Base-by-base conservation (phyloP, 2,888 invertebrate genomes). In the Lymantria dispar region DNA sequence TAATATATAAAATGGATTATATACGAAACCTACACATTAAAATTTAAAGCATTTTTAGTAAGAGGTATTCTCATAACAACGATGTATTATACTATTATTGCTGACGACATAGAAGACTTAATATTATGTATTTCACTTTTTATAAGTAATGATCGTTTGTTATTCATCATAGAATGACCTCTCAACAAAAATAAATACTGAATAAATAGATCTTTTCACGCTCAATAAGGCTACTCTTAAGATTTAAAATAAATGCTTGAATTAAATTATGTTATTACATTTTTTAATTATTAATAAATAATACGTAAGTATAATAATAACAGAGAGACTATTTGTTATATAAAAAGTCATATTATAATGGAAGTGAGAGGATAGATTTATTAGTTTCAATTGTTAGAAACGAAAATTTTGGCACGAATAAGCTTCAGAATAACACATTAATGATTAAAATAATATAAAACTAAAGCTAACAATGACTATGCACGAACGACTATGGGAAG, bases 391-490 rank as follows among this genome's bases (percentile, higher is more conserved):
- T 15, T 1, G 15, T 54, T 47, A 54, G 61, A 55, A 56, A 59
- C 49, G 47, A 64, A 68, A 46, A 45, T 61, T 75, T 76, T 74
- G 75, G 73, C 76, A 76, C 75, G 64, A 70, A 68, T 62, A 74
- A 71, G 74, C 80, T 75, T 71, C 56, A 70, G 74, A 74, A 71
- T 64, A 69, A 62, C 57, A 53, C 22, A 22, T 22, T 22, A 22
- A 10, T 52, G 49, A 29, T 59, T 64, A 70, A 79, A 74, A 60
- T 64, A 74, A 73, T 68, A 54, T 22, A 48, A 62, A 48, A 70
- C 82, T 88, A 86, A 84, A 81, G 76, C 84, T 87, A 86, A 76
- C 63, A 80, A 81, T 85, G 86, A 87, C 87, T 88, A 87, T 62
- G 60, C 73, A 64, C 70, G 70, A 83, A 76, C 76, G 72, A 79